Percentiles rank a stretch among this genome's conserved stretches.
phyloP scores from a whole-genome alignment of 1,140 invertebrate genomes.

The Dendrolimus kikuchii region DNA sequence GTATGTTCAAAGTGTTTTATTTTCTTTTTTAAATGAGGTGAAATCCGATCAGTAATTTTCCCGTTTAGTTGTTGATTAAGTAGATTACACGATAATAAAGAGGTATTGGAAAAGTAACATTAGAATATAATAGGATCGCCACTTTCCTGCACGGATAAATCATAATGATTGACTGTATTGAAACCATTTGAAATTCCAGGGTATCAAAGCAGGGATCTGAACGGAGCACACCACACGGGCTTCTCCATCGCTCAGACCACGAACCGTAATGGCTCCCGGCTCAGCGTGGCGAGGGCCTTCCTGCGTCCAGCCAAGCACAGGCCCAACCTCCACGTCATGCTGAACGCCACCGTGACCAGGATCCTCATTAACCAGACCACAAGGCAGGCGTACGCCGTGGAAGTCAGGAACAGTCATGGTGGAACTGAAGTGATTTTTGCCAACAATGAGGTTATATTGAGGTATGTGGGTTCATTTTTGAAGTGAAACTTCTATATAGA shows the following conservation, averaged over 20 bases:
- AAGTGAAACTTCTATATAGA: too few relatives aligned
- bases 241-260: slow-evolving; percentile 91
- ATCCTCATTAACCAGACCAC: slow-evolving; percentile 74
- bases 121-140: too few relatives aligned
- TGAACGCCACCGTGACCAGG: slow-evolving; percentile 82
- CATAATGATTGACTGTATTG: too few relatives aligned
- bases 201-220: slow-evolving; percentile 86
- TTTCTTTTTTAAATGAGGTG: background rate
- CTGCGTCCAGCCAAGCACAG: slow-evolving; percentile 84
- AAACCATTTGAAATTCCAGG: slow-evolving; percentile 63
- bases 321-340: slow-evolving; percentile 82
- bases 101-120: too few relatives aligned
- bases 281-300: slow-evolving; percentile 87
- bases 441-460: slow-evolving; percentile 77
- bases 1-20: slow-evolving; percentile 42
- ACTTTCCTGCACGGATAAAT: too few relatives aligned
- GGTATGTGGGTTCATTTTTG: slow-evolving; percentile 18
- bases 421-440: slow-evolving; percentile 73
- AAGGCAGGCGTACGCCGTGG: slow-evolving; percentile 72
- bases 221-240: slow-evolving; percentile 85
- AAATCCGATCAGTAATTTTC: too few relatives aligned
- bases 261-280: slow-evolving; percentile 88
- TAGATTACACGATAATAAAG: too few relatives aligned
- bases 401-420: slow-evolving; percentile 75
- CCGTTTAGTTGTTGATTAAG: too few relatives aligned